phyloP scores from a whole-genome alignment of 2,888 invertebrate species.

The Monochamus alternatus region DNA sequence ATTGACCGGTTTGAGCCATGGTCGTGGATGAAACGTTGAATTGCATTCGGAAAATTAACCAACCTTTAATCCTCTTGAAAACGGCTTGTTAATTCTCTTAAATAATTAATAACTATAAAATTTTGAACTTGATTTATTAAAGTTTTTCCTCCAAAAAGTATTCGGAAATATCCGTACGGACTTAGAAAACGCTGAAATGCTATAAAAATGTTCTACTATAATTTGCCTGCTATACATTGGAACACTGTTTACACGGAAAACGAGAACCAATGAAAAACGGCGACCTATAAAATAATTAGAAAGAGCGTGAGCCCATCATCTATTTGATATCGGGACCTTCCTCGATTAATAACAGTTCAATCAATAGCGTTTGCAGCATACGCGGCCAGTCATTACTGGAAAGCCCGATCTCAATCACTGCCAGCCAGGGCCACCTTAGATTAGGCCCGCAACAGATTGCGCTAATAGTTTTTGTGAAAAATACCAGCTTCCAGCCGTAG shows the following conservation, averaged over 20 bases:
- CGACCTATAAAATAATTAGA: constrained; percentile 30
- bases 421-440: constrained; percentile 57
- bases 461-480: constrained; percentile 58
- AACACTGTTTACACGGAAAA: neutral
- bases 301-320: constrained; percentile 24
- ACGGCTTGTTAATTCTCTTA: too few species aligned
- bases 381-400: constrained; percentile 55
- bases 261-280: neutral
- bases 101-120: too few species aligned
- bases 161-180: too few species aligned
- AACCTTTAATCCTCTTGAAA: too few species aligned
- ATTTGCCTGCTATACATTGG: neutral
- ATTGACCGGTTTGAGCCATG: too few species aligned
- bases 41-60: too few species aligned
- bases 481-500: constrained; percentile 37
- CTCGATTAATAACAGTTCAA: constrained; percentile 54
- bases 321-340: constrained; percentile 29
- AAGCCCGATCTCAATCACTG: constrained; percentile 59
- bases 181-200: too few species aligned
- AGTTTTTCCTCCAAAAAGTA: too few species aligned
- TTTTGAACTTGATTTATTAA: too few species aligned
- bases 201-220: neutral
- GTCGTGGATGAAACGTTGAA: too few species aligned
- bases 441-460: constrained; percentile 60
- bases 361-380: constrained; percentile 52